phyloP scores from a whole-genome alignment of 2,797 vertebrate species.

The Sebastiscus tertius region DNA sequence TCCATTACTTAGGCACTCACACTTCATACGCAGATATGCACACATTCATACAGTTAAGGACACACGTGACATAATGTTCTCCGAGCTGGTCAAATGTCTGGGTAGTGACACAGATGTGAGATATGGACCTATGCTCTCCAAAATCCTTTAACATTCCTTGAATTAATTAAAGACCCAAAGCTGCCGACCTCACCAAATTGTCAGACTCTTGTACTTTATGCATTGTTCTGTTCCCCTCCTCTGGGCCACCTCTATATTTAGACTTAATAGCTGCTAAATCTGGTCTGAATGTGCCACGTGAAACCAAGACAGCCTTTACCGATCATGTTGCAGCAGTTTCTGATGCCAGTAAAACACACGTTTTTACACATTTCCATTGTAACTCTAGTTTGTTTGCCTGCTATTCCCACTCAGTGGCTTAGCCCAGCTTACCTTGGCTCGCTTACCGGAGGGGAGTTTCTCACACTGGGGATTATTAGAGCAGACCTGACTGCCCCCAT shows the following conservation, averaged over 20 bases:
- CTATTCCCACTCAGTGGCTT: constrained; percentile 19
- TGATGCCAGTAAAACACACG: not conserved
- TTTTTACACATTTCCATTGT: not conserved
- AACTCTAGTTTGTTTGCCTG: not conserved
- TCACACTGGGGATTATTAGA: constrained; percentile 56
- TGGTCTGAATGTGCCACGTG: not conserved
- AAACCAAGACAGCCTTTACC: not conserved
- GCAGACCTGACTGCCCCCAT: not conserved
- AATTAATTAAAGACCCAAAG: not conserved
- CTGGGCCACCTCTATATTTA: not conserved
- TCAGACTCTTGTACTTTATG: not conserved
- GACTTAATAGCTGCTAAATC: not conserved
- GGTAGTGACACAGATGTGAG: not conserved
- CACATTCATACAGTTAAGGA: not conserved
- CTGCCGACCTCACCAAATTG: not conserved
- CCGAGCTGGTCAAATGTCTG: not conserved
- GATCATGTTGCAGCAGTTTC: not conserved
- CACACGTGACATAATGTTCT: not conserved
- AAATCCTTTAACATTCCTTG: not conserved
- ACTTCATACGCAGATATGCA: not conserved
- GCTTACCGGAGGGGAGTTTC: constrained; percentile 49
- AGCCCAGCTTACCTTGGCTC: constrained; percentile 46
- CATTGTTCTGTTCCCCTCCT: not conserved
- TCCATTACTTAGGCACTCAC: not conserved
- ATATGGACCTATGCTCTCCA: not conserved